These are phyloP conservation scores for Ylistrum balloti DNA, from an alignment of 1,140 invertebrate species.

Conservation along the genomic window DNA sequence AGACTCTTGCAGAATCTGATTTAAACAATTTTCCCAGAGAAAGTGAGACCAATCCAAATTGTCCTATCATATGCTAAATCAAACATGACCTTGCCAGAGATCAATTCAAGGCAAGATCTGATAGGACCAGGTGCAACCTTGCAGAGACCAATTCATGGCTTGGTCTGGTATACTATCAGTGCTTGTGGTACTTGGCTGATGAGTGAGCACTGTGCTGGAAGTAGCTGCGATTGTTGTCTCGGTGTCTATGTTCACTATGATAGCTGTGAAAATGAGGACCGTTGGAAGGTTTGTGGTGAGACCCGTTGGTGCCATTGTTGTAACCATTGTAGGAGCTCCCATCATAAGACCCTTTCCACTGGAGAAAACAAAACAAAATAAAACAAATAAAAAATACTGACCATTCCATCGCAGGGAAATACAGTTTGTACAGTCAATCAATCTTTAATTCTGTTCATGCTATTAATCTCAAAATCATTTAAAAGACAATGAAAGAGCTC, in stretches of 20 bases:
- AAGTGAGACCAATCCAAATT: constrained; percentile 19
- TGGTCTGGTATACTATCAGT: not conserved
- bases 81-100: not conserved
- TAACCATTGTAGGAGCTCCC: constrained; percentile 12
- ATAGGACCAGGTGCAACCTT: not conserved
- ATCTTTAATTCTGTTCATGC: no score
- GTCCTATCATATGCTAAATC: no score
- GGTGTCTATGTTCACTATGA: not conserved
- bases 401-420: no score
- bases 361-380: not conserved
- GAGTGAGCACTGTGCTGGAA: not conserved
- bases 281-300: constrained; percentile 31
- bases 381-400: no score
- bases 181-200: constrained; percentile 10
- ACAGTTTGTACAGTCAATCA: no score
- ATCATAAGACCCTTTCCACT: not conserved
- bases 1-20: not conserved
- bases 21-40: not conserved
- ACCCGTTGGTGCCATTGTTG: constrained; percentile 14
- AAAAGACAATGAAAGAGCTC: no score
- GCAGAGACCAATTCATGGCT: not conserved
- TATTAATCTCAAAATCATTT: no score
- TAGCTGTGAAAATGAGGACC: not conserved
- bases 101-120: not conserved
- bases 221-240: constrained; percentile 22